These are phyloP conservation scores for Holacanthus passer DNA, from an alignment of 2,113 vertebrate genomes.

Conservation along the genomic window DNA sequence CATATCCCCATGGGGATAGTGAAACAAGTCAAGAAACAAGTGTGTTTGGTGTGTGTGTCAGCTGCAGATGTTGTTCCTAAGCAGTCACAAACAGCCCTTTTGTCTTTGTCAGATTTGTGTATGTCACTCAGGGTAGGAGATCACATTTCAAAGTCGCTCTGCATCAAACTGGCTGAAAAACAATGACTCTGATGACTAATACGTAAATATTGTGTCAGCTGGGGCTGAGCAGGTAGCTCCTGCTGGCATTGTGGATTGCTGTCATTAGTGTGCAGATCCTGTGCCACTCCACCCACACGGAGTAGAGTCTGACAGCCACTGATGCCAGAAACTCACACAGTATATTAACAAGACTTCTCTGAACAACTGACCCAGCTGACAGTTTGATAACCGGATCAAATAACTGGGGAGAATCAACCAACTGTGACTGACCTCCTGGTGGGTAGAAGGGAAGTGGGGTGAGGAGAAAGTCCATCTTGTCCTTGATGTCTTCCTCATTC, in stretches of 20 bases:
- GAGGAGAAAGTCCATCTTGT: constrained; percentile 93
- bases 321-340: not conserved
- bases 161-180: no score
- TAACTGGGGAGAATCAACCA: not conserved
- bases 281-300: no score
- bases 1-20: no score
- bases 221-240: not conserved
- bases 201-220: not conserved
- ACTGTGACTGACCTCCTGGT: constrained; percentile 84
- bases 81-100: not conserved
- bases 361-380: not conserved
- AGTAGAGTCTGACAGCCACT: not conserved
- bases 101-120: not conserved
- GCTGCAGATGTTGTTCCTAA: not conserved
- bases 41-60: not conserved
- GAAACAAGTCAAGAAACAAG: no score
- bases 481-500: constrained; percentile 95
- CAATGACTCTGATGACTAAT: no score
- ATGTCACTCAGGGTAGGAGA: not conserved
- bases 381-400: not conserved
- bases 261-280: not conserved
- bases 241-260: not conserved
- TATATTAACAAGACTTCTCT: not conserved
- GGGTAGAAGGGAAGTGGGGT: constrained; percentile 87
- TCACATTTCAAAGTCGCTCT: not conserved